phyloP scores from a whole-genome alignment of 2,113 vertebrate genomes.

The Aptenodytes forsteri region DNA sequence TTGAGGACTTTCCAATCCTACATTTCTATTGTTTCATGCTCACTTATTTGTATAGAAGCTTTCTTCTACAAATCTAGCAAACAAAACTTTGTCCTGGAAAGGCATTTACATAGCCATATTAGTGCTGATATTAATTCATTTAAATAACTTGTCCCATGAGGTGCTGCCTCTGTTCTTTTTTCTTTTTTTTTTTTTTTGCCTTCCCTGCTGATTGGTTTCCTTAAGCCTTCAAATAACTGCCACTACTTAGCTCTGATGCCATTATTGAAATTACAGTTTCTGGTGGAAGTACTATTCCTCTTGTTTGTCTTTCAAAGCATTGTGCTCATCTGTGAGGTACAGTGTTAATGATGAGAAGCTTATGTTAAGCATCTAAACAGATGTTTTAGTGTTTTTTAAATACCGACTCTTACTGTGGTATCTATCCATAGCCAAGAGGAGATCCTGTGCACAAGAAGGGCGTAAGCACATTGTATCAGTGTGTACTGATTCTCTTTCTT shows the following conservation, averaged over 20 bases:
- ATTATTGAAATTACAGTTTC: not conserved
- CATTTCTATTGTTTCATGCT: not conserved
- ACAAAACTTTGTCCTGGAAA: not conserved
- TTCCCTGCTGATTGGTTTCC: not conserved
- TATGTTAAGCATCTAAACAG: not conserved
- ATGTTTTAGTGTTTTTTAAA: not conserved
- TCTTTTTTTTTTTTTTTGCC: not conserved
- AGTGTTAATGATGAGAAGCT: not conserved
- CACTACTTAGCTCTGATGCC: not conserved
- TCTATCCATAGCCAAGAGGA: not conserved
- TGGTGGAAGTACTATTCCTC: not conserved
- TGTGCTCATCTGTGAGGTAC: not conserved
- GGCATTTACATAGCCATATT: not conserved
- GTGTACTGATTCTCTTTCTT: not conserved
- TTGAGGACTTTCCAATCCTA: not conserved
- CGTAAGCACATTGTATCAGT: rapidly evolving
- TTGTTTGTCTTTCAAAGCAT: not conserved
- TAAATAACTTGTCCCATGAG: not conserved
- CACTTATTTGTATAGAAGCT: not conserved
- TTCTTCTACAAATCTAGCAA: not conserved
- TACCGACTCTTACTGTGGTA: not conserved
- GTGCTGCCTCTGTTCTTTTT: not conserved
- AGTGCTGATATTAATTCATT: not conserved
- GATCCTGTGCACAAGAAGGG: not conserved
- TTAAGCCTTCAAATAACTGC: not conserved